Conservation (phyloP, 2,113 vertebrate species). For the Felis chaus region DNA sequence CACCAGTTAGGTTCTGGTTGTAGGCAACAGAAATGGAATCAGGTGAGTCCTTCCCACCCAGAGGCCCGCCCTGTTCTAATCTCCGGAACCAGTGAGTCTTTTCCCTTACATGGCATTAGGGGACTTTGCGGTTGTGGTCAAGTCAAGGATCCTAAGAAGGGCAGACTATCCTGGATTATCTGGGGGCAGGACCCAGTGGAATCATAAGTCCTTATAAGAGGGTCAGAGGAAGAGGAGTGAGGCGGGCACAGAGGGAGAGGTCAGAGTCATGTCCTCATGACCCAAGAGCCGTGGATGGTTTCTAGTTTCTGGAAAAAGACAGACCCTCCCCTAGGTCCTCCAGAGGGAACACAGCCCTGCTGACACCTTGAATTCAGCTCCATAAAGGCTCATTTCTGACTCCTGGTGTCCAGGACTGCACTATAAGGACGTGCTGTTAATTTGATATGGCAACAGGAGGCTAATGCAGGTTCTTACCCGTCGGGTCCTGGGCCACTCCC, state of each 20-base stretch:
- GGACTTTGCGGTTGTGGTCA: not conserved
- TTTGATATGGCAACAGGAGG: accelerated
- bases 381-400: not conserved
- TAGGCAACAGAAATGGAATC: not conserved
- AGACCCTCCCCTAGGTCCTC: accelerated
- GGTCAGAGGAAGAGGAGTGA: not conserved
- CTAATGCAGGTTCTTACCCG: accelerated
- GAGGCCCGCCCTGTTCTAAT: accelerated
- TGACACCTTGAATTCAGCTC: no score
- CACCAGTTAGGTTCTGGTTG: accelerated
- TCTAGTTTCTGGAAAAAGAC: no score
- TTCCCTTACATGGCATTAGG: accelerated
- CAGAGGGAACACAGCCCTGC: not conserved
- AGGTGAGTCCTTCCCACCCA: no score
- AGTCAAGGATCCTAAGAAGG: not conserved
- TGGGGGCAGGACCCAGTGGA: accelerated
- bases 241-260: accelerated
- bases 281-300: not conserved
- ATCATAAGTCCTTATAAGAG: accelerated
- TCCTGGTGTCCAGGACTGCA: not conserved
- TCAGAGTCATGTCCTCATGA: accelerated
- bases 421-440: accelerated
- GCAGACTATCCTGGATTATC: no score
- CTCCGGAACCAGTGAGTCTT: not conserved
- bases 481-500: not conserved